These are phyloP conservation scores for Callinectes sapidus DNA, from an alignment of 2,888 invertebrate species.

Conservation along the genomic window DNA sequence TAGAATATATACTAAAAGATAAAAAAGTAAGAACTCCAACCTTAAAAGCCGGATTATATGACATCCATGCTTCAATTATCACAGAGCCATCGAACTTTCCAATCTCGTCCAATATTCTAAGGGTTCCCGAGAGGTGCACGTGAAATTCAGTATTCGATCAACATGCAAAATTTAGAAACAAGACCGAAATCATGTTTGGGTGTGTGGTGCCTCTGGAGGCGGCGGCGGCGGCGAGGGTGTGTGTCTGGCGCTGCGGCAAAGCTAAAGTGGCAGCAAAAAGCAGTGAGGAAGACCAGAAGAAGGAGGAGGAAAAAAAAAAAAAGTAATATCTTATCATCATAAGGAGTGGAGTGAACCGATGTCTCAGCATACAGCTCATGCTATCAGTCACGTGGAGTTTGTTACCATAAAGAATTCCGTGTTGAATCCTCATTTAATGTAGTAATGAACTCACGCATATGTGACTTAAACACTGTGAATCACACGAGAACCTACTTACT, in stretches of 20 bases:
- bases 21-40: background rate
- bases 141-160: conserved; percentile 16
- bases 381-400: background rate
- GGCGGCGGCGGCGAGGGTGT: background rate
- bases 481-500: background rate
- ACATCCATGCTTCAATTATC: background rate
- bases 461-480: background rate
- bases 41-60: background rate
- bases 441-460: background rate
- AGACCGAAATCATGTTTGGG: conserved; percentile 10
- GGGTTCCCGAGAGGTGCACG: background rate
- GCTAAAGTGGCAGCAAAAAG: background rate
- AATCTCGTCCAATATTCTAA: background rate
- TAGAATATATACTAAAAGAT: background rate
- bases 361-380: background rate
- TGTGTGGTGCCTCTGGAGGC: background rate
- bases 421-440: background rate
- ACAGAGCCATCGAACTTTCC: background rate
- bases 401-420: background rate
- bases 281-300: background rate
- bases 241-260: background rate
- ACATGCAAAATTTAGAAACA: conserved; percentile 23
- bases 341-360: background rate
- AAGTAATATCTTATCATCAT: background rate
- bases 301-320: background rate